Percentiles rank a stretch among this genome's conserved stretches.
phyloP scores from a whole-genome alignment of 2,797 vertebrate species.

The Siniperca obscura region DNA sequence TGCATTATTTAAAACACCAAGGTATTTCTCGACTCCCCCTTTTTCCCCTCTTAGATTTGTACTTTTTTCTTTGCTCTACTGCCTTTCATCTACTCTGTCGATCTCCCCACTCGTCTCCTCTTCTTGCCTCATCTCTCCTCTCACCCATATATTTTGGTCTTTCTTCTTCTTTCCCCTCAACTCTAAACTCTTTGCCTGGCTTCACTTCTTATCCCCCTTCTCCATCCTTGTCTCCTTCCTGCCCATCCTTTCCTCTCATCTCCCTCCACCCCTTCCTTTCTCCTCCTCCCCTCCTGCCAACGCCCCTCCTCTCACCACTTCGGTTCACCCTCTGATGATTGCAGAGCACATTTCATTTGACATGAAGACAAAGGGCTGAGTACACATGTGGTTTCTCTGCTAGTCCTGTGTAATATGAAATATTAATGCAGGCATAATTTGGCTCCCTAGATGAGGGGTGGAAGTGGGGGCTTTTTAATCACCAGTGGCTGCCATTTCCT shows the following conservation, averaged over 20 bases:
- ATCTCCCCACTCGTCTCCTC: conserved; percentile 24
- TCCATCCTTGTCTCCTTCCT: conserved; percentile 16
- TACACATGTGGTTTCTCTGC: conserved; percentile 81
- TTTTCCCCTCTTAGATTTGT: background rate
- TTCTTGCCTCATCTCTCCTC: conserved; percentile 7
- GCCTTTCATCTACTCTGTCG: conserved; percentile 40
- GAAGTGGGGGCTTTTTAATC: conserved; percentile 73
- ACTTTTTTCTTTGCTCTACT: conserved; percentile 30
- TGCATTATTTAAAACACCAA: conserved; percentile 68
- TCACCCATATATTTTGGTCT: background rate
- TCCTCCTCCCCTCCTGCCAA: conserved; percentile 29
- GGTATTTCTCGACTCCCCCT: conserved; percentile 31
- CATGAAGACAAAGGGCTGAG: conserved; percentile 85
- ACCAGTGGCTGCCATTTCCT: conserved; percentile 82
- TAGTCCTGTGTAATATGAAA: conserved; percentile 85
- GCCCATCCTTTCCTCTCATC: conserved; percentile 26
- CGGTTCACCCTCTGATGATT: conserved; percentile 72
- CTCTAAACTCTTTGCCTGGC: conserved; percentile 19
- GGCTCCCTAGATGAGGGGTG: conserved; percentile 74
- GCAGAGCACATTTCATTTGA: conserved; percentile 83
- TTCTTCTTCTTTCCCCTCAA: conserved; percentile 7
- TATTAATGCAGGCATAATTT: conserved; percentile 88
- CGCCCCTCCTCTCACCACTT: conserved; percentile 53
- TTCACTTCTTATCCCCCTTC: conserved; percentile 12
- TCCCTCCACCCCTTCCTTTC: conserved; percentile 14